Conservation (phyloP, 1,140 invertebrate genomes). For the Platyscapa corneri region DNA sequence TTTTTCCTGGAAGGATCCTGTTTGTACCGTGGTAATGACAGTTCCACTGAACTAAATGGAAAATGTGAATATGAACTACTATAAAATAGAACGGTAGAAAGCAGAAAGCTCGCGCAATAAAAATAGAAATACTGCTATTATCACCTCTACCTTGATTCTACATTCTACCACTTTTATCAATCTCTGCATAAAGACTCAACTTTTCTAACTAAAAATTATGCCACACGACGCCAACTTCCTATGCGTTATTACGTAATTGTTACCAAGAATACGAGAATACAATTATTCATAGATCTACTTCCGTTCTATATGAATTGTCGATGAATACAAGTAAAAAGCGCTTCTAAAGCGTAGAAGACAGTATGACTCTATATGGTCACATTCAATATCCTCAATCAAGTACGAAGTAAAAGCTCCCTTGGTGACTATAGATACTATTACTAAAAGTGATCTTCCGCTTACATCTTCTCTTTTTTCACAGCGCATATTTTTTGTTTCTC, state of each 20-base stretch:
- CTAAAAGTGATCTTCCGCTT: neutral
- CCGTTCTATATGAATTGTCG: constrained; percentile 18
- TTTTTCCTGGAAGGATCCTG: constrained; percentile 35
- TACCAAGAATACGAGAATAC: neutral
- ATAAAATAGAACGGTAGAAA: neutral
- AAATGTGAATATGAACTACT: neutral
- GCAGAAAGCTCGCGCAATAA: neutral
- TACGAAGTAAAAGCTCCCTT: constrained; percentile 17
- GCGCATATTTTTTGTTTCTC: neutral
- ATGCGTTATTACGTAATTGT: neutral
- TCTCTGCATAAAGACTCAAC: constrained; percentile 12
- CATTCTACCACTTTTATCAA: neutral
- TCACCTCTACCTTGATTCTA: neutral
- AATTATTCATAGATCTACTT: constrained; percentile 17
- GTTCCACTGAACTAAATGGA: neutral
- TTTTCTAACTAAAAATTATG: constrained; percentile 2
- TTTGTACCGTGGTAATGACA: neutral
- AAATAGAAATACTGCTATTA: neutral
- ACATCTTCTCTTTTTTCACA: constrained; percentile 9
- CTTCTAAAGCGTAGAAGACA: neutral
- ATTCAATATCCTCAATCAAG: constrained; percentile 41
- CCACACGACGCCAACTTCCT: neutral
- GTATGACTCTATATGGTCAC: constrained; percentile 14
- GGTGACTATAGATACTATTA: neutral
- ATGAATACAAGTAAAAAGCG: constrained; percentile 1